A percentile compares a stretch with the other conserved stretches of the same genome.
phyloP scores from a whole-genome alignment of 2,797 vertebrate genomes.

The Heteromormyrus szaboi region DNA sequence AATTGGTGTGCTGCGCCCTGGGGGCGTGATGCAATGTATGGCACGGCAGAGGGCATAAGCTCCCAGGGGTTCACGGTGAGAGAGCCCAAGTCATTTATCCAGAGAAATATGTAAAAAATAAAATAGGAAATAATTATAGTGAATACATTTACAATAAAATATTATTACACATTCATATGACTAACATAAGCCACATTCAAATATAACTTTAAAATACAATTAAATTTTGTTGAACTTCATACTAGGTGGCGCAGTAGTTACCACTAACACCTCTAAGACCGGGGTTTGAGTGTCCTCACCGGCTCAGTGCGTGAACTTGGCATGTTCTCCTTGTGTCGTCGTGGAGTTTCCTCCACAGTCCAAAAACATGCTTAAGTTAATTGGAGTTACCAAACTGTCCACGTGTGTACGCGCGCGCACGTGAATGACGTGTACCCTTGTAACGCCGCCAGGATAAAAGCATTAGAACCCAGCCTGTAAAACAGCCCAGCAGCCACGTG shows the following conservation, averaged over 20 bases:
- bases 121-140: not conserved
- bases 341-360: not conserved
- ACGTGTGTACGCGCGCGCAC: not conserved
- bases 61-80: not conserved
- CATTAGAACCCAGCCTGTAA: not conserved
- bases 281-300: not conserved
- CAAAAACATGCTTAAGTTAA: not conserved
- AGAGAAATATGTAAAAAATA: not conserved
- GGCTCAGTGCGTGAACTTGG: not conserved
- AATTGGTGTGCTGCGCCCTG: not conserved
- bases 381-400: not conserved
- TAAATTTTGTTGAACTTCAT: not conserved
- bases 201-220: not conserved
- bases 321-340: not conserved
- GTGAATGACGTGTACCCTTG: not conserved
- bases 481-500: not conserved
- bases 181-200: not conserved
- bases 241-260: not conserved
- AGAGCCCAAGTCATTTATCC: not conserved
- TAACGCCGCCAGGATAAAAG: not conserved
- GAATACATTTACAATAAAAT: not conserved
- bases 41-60: not conserved
- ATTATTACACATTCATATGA: not conserved
- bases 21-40: not conserved
- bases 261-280: not conserved